Percentiles rank a stretch among this genome's conserved stretches.
phyloP scores from a whole-genome alignment of 2,888 invertebrate species.

The Drosophila pseudotakahashii region DNA sequence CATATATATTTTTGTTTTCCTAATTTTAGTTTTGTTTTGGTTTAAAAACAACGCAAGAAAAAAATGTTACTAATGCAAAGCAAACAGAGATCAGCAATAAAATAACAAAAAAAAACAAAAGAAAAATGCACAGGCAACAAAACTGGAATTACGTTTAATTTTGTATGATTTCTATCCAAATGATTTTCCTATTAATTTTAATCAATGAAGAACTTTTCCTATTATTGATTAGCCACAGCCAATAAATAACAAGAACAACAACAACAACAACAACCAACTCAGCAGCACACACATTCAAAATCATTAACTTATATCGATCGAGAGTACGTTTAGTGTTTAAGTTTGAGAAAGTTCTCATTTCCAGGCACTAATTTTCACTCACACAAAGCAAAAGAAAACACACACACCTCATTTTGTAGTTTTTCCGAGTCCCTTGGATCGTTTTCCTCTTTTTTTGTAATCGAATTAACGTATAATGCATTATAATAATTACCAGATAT shows the following conservation, averaged over 20 bases:
- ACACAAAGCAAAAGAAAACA: conserved; percentile 13
- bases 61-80: conserved; percentile 70
- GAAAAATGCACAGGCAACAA: conserved; percentile 15
- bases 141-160: conserved; percentile 38
- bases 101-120: conserved; percentile 22
- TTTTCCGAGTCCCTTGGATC: conserved; percentile 22
- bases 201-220: conserved; percentile 66
- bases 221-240: conserved; percentile 64
- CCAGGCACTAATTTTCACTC: conserved; percentile 52
- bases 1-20: conserved; percentile 63
- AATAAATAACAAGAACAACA: conserved; percentile 28
- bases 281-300: conserved; percentile 55
- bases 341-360: conserved; percentile 37
- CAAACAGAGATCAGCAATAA: conserved; percentile 61
- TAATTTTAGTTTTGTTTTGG: conserved; percentile 67
- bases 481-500: conserved; percentile 48
- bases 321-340: conserved; percentile 33
- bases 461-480: conserved; percentile 53
- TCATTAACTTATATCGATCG: conserved; percentile 67
- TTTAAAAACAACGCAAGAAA: conserved; percentile 55
- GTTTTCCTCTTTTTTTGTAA: conserved; percentile 30
- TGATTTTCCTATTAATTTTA: conserved; percentile 78
- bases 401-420: conserved; percentile 50
- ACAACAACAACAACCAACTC: conserved; percentile 41
- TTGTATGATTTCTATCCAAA: conserved; percentile 39